phyloP scores from a whole-genome alignment of 2,888 invertebrate species.

The Gonocerus acuteangulatus region DNA sequence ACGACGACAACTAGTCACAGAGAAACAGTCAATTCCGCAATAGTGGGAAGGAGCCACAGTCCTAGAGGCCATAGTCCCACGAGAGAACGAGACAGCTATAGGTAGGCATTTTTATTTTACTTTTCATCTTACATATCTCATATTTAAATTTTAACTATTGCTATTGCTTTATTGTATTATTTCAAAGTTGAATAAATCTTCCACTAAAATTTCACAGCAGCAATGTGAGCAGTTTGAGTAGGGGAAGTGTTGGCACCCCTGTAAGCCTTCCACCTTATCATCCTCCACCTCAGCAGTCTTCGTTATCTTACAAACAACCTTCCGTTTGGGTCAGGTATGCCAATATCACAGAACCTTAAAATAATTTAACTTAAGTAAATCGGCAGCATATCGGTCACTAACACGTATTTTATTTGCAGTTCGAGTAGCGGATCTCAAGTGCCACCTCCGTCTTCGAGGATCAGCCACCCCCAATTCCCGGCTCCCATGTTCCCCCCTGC shows the following conservation, averaged over 20 bases:
- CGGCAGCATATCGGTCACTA: too few species aligned
- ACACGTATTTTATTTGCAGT: conserved; percentile 7
- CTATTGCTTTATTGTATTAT: background rate
- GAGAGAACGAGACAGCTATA: conserved; percentile 77
- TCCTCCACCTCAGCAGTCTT: conserved; percentile 35
- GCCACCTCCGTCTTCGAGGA: background rate
- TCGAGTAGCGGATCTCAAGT: background rate
- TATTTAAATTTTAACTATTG: background rate
- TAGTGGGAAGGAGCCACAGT: conserved; percentile 55
- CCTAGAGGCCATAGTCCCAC: conserved; percentile 70
- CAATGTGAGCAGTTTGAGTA: conserved; percentile 75
- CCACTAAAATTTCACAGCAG: conserved; percentile 51
- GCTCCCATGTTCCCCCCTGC: conserved; percentile 43
- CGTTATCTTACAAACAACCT: conserved; percentile 35
- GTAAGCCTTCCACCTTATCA: conserved; percentile 39
- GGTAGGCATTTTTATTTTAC: conserved; percentile 48
- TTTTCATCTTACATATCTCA: background rate
- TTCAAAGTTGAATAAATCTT: background rate
- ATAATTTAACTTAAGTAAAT: too few species aligned
- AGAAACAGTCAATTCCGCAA: conserved; percentile 46
- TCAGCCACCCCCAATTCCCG: conserved; percentile 16
- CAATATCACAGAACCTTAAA: too few species aligned
- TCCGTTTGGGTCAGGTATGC: conserved; percentile 38
- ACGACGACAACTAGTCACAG: conserved; percentile 47
- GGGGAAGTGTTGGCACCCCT: conserved; percentile 53